Base-by-base conservation (phyloP, 2,113 vertebrate species). In the Halcyon malimbica region DNA sequence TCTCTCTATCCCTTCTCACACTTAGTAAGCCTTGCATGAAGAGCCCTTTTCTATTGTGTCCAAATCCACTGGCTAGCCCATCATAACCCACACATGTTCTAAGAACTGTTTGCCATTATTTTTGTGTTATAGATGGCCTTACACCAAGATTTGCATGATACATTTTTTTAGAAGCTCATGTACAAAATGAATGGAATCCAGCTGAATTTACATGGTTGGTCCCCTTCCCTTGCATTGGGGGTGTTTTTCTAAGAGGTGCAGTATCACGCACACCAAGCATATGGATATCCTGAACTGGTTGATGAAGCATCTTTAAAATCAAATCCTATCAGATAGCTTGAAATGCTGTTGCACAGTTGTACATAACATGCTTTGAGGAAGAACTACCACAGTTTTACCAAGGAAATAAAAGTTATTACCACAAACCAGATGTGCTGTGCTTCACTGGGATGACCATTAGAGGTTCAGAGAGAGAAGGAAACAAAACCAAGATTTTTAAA, bases 271-370 rank as follows among this genome's bases (percentile, higher is more conserved):
- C 0, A 2, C 24, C 35, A 74, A 73, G 35, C 26, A 16, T 29
- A 44, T 15, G 25, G 60, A 26, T 57, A 53, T 20, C 23, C 29
- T 41, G 28, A 62, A 41, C 7, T 0, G 0, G 13, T 0, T 62
- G 35, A 84, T 44, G 33, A 80, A 67, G 24, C 10, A 35, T 25
- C 54, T 89, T 68, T 89, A 77, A 71, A 77, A 73, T 35, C 10
- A 68, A 51, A 17, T 63, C 62, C 28, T 44, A 44, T 50, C 10
- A 16, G 31, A 44, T 39, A 89, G 16, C 35, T 62, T 84, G 42
- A 80, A 51, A 62, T 35, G 17, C 53, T n/a, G 13, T 46, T 56
- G 54, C 20, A 48, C 6, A 5, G 13, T 31, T 85, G n/a, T 29
- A 25, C 7, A 9, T 13, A 83, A 83, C 5, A 25, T 9, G 4